Evolutionary conservation across 30 jellyfish, hydroid and myxozoan genomes (phyloP).

Genomic region (Thelohanellus kitauei): DNA sequence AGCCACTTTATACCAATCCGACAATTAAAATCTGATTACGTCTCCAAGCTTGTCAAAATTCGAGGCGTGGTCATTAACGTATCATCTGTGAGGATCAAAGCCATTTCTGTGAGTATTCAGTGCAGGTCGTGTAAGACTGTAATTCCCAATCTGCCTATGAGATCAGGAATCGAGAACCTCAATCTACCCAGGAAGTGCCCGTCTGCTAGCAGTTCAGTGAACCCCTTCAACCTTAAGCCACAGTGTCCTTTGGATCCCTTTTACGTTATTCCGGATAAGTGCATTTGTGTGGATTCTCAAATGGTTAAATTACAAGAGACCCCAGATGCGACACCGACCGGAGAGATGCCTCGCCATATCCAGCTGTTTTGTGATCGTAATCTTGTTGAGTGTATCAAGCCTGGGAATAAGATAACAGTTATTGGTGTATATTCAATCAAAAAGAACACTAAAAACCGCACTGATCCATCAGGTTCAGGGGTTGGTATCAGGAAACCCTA

Average conservation of each 20-base stretch:
- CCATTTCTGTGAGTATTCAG: constrained; percentile 48
- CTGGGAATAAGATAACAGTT: constrained; percentile 53
- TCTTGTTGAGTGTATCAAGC: constrained; percentile 53
- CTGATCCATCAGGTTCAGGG: constrained; percentile 5
- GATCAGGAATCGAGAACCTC: constrained; percentile 79
- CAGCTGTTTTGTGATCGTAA: constrained; percentile 58
- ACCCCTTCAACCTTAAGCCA: constrained; percentile 12
- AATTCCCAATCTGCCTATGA: constrained; percentile 34
- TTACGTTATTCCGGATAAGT: constrained; percentile 72
- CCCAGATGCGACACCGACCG: constrained; percentile 85
- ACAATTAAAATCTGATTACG: constrained; percentile 57
- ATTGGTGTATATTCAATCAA: constrained; percentile 60
- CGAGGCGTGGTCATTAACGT: constrained; percentile 91
- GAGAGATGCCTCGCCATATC: constrained; percentile 84
- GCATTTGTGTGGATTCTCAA: constrained; percentile 94
- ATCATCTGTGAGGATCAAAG: constrained; percentile 73
- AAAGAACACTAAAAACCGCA: constrained; percentile 7
- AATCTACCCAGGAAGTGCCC: constrained; percentile 82
- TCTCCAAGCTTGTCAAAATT: constrained; percentile 43
- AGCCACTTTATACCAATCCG: background rate
- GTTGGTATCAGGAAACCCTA: constrained; percentile 93
- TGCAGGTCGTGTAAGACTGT: constrained; percentile 68
- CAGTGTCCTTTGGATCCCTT: constrained; percentile 97
- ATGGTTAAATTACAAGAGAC: constrained; percentile 63
- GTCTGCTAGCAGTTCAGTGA: constrained; percentile 27